phyloP scores from a whole-genome alignment of 1,140 invertebrate species.

The Platyscapa corneri region DNA sequence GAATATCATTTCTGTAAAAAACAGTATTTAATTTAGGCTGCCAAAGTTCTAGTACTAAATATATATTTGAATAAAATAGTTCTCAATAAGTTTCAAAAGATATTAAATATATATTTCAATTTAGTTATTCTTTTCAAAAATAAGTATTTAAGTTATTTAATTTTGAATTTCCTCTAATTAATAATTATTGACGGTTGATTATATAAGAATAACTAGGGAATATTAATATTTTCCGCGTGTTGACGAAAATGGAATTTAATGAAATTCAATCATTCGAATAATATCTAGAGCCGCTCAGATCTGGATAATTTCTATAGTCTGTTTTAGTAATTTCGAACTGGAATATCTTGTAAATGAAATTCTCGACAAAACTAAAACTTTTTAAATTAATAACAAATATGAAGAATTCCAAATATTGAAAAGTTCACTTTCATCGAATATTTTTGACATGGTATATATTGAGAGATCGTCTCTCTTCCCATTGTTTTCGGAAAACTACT shows the following conservation, averaged over 20 bases:
- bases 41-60: too few relatives aligned
- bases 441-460: not conserved
- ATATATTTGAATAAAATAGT: too few relatives aligned
- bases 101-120: too few relatives aligned
- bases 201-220: not conserved
- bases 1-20: not conserved
- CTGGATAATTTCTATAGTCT: conserved; percentile 39
- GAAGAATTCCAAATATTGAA: conserved; percentile 35
- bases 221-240: not conserved
- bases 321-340: not conserved
- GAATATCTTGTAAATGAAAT: conserved; percentile 41
- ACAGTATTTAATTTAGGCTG: not conserved
- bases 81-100: too few relatives aligned
- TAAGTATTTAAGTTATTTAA: not conserved
- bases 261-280: conserved; percentile 1
- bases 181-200: not conserved
- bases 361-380: conserved; percentile 29
- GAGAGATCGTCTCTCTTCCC: not conserved
- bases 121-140: not conserved
- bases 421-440: not conserved
- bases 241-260: conserved; percentile 19
- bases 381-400: conserved; percentile 33
- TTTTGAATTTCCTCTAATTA: not conserved
- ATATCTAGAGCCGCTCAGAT: conserved; percentile 7
- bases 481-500: conserved; percentile 5